phyloP scores from a whole-genome alignment of 2,888 invertebrate species.

The Coelogynopora nodosa region DNA sequence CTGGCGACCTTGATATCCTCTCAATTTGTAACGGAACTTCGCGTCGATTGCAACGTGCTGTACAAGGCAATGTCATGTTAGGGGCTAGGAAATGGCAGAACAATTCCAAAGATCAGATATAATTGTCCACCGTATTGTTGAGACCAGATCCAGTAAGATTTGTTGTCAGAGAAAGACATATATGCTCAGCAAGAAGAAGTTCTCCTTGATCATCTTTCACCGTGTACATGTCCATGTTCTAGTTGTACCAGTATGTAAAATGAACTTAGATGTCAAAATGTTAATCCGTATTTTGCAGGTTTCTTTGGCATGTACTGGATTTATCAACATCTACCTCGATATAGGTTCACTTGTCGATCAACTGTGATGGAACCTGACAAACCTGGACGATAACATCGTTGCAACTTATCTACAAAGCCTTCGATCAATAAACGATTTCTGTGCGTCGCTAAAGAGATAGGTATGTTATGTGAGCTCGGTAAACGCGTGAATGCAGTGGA shows the following conservation, averaged over 20 bases:
- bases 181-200: not conserved
- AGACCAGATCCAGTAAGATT: not conserved
- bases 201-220: not conserved
- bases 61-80: not conserved
- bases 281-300: not conserved
- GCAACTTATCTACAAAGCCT: not conserved
- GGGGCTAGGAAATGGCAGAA: not conserved
- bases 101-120: not conserved
- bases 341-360: not conserved
- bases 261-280: not conserved
- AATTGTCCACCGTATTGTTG: not conserved
- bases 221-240: not conserved
- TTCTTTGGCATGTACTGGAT: slow-evolving; percentile 7
- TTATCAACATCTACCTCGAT: not conserved
- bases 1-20: not conserved
- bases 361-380: not conserved
- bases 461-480: not conserved
- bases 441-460: not conserved
- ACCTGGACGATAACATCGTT: not conserved
- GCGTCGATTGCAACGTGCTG: not conserved
- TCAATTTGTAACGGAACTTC: slow-evolving; percentile 20
- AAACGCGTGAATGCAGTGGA: not conserved
- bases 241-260: not conserved
- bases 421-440: not conserved
- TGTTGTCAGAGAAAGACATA: not conserved